Percentiles rank a stretch among this genome's conserved stretches.
Evolutionary conservation across 2,113 vertebrate genomes (phyloP).

Genomic region (Phrynosoma blainvillii): DNA sequence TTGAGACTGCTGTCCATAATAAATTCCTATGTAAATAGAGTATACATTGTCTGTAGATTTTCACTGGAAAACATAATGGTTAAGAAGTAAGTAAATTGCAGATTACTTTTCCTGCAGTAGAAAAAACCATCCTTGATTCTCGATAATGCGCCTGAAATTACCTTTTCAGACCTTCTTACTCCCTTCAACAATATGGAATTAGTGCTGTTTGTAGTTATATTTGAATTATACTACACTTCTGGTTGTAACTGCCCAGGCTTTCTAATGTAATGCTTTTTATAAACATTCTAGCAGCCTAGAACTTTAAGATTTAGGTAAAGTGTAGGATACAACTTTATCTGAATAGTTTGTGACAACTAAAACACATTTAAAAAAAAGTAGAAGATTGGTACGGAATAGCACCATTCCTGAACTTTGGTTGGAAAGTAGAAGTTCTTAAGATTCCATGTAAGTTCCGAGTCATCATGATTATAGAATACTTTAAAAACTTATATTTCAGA

Average conservation of each 20-base stretch:
- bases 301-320: slow-evolving; percentile 30
- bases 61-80: slow-evolving; percentile 36
- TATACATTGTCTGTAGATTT: slow-evolving; percentile 31
- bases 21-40: not conserved
- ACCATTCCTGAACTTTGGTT: not conserved
- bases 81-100: not conserved
- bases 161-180: not conserved
- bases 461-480: not conserved
- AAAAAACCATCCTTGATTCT: not conserved
- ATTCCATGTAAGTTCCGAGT: not conserved
- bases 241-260: slow-evolving; percentile 21
- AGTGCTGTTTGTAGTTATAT: not conserved
- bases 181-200: slow-evolving; percentile 58
- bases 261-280: not conserved
- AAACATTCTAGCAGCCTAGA: slow-evolving; percentile 38
- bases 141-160: not conserved
- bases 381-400: not conserved
- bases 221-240: not conserved
- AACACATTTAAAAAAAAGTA: not conserved
- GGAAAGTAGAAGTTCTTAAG: not conserved
- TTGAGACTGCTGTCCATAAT: not conserved
- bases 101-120: fast-evolving
- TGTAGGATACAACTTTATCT: not conserved
- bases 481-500: not conserved
- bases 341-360: not conserved